A percentile compares a stretch with the other conserved stretches of the same genome.
phyloP scores from a whole-genome alignment of 2,888 invertebrate species.

The Ectropis crepuscularia region DNA sequence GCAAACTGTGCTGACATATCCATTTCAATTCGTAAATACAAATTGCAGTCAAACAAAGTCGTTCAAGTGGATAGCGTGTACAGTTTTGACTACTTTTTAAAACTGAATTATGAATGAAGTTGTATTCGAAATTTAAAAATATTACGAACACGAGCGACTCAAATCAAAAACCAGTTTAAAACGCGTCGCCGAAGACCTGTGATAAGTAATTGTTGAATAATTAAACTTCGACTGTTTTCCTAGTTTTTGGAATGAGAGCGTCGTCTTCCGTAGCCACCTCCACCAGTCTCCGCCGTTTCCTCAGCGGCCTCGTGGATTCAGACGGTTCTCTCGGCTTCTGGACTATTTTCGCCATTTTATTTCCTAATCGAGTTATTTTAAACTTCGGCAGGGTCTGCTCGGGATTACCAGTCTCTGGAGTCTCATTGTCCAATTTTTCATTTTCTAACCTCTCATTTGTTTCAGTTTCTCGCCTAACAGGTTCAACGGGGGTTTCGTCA shows the following conservation, averaged over 20 bases:
- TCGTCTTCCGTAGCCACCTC: constrained; percentile 80
- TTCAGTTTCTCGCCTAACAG: constrained; percentile 39
- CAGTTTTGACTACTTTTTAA: too few relatives aligned
- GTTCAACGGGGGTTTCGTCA: constrained; percentile 45
- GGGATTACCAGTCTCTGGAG: constrained; percentile 63
- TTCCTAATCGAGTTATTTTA: constrained; percentile 85
- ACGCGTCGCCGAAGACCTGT: not conserved
- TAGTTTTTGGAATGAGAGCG: constrained; percentile 75
- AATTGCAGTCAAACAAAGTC: too few relatives aligned
- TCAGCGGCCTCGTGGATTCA: constrained; percentile 85
- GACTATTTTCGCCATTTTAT: constrained; percentile 81
- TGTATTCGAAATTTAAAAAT: too few relatives aligned
- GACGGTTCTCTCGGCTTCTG: constrained; percentile 70
- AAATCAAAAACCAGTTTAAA: not conserved
- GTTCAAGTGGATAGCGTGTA: too few relatives aligned
- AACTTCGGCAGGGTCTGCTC: constrained; percentile 86
- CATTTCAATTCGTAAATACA: too few relatives aligned
- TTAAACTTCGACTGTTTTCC: constrained; percentile 82
- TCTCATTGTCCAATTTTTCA: constrained; percentile 53
- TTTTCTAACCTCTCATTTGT: constrained; percentile 61
- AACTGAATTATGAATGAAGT: too few relatives aligned
- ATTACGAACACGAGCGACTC: too few relatives aligned
- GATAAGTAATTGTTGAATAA: constrained; percentile 20
- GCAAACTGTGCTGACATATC: too few relatives aligned
- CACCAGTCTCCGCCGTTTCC: constrained; percentile 87